Evolutionary conservation across 2,113 vertebrate genomes (phyloP).

Genomic region (Mobula hypostoma): DNA sequence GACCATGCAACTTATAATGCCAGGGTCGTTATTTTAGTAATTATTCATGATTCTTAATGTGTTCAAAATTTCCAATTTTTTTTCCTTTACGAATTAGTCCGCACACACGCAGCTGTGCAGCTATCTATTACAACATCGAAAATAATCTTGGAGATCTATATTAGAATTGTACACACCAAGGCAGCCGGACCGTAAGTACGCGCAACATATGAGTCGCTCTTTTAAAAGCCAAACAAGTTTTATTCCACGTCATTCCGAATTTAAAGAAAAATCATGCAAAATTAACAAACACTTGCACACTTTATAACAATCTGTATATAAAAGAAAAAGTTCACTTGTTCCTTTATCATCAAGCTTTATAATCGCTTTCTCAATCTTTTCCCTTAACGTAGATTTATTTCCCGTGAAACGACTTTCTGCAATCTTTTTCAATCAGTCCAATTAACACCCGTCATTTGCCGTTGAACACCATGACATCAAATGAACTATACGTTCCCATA

Average conservation of each 20-base stretch:
- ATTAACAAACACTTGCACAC: not conserved
- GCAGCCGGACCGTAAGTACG: not conserved
- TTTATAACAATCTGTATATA: no score
- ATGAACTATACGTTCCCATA: not conserved
- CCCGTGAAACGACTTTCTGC: not conserved
- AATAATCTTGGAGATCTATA: not conserved
- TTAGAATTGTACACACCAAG: not conserved
- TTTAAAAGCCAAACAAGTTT: not conserved
- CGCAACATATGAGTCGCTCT: not conserved
- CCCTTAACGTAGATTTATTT: not conserved
- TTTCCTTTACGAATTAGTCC: not conserved
- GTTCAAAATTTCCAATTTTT: not conserved
- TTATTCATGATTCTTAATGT: not conserved
- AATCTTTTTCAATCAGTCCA: no score
- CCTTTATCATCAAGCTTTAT: not conserved
- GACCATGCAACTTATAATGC: not conserved
- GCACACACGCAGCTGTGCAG: not conserved
- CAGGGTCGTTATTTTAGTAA: not conserved
- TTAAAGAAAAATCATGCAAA: not conserved
- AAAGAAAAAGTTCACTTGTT: not conserved
- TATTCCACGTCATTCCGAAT: not conserved
- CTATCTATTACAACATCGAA: not conserved
- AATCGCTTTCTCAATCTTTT: not conserved
- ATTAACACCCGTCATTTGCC: not conserved
- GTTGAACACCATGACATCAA: not conserved